These are phyloP conservation scores for Mormyrops boulengeri DNA, from an alignment of 2,797 vertebrate species.

Conservation along the genomic window DNA sequence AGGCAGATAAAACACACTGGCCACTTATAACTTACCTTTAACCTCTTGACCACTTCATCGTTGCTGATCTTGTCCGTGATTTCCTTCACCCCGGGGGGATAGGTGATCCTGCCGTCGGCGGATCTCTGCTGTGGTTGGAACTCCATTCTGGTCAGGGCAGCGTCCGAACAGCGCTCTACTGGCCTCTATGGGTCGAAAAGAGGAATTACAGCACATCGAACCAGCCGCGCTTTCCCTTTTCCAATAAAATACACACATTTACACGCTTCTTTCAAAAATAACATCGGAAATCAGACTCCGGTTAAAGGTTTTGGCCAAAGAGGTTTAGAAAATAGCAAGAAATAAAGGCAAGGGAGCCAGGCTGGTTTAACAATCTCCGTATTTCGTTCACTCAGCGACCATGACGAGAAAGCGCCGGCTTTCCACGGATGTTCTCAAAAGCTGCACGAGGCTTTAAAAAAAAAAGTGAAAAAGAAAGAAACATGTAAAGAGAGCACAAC, in stretches of 20 bases:
- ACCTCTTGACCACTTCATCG: conserved; percentile 93
- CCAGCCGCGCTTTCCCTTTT: conserved; percentile 50
- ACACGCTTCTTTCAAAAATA: background rate
- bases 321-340: background rate
- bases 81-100: conserved; percentile 97
- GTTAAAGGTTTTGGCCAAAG: background rate
- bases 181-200: conserved; percentile 99
- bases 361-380: background rate
- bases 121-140: conserved; percentile 83
- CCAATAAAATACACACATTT: background rate
- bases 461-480: background rate
- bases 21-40: conserved; percentile 72
- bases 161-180: conserved; percentile 86
- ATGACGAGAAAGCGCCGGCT: background rate
- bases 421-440: background rate
- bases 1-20: background rate
- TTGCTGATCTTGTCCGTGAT: conserved; percentile 98
- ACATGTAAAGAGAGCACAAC: background rate
- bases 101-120: conserved; percentile 81
- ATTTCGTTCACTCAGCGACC: conserved; percentile 18
- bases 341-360: background rate
- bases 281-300: background rate
- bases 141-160: conserved; percentile 86
- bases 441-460: background rate
- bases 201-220: conserved; percentile 86